Conservation (phyloP, 2,113 vertebrate species). For the Thalassoma bifasciatum region DNA sequence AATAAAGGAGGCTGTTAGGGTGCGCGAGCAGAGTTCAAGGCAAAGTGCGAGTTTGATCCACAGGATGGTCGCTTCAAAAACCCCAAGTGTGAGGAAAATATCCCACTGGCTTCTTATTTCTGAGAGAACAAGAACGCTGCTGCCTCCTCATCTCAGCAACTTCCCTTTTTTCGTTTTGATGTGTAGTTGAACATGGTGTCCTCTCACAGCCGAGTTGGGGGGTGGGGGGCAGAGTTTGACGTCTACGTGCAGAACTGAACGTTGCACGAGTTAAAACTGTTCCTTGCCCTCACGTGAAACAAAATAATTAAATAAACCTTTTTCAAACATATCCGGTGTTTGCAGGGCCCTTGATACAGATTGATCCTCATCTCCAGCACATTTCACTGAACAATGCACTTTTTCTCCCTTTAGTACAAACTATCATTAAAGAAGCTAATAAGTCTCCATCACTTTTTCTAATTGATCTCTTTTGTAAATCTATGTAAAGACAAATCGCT, state of each 20-base stretch:
- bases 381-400: too few relatives aligned
- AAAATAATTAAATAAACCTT: background rate
- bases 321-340: background rate
- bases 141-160: background rate
- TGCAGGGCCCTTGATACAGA: too few relatives aligned
- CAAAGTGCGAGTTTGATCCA: background rate
- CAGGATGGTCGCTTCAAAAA: background rate
- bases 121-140: accelerated
- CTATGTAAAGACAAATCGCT: too few relatives aligned
- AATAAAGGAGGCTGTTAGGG: conserved; percentile 49
- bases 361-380: background rate
- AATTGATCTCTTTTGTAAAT: too few relatives aligned
- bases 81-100: background rate
- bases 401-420: too few relatives aligned
- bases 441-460: too few relatives aligned
- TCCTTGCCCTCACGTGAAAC: conserved; percentile 31
- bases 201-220: background rate
- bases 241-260: conserved; percentile 66
- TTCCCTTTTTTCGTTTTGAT: background rate
- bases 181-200: background rate
- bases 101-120: background rate
- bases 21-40: conserved; percentile 3
- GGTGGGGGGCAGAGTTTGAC: background rate
- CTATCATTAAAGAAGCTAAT: too few relatives aligned
- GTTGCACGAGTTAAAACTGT: conserved; percentile 47